Base-by-base conservation (phyloP, 2,888 invertebrate genomes). In the Imbricaverruca yamaguchii region DNA sequence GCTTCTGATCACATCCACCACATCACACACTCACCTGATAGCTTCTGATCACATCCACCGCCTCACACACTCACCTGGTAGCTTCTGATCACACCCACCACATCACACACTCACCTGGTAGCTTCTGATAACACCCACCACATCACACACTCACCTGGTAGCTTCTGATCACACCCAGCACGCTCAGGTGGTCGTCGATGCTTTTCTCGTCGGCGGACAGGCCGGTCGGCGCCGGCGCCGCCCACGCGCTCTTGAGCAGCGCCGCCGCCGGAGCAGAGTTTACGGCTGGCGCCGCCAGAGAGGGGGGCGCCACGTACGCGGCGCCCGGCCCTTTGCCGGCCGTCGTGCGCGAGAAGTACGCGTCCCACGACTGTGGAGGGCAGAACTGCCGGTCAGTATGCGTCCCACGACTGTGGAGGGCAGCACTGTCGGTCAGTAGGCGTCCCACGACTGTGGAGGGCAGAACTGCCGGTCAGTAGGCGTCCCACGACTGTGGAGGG, bases 151-250 rank as follows among this genome's bases (percentile, higher is more conserved):
- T 39, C 23, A 65, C 65, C 69, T 69, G 69, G 13, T 69, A 69
- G 15, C 69, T 69, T 39, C 69, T 25, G 39, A 99, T 99, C 88
- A 99, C 96, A 82, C 97, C 96, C 88, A 99, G 98, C 21, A 99
- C 98, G 80, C 98, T 97, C 84, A 99, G 91, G 90, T 99, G 98
- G 88, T 99, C 99, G 86, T 97, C 96, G 85, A 99, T 97, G 84
- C 94, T 91, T 89, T 96, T 95, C 85, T 95, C 94, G 87, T 83
- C 82, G 18, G 85, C 85, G 39, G 88, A 86, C 57, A 88, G 84
- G 82, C 86, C 85, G 4, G 25, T 88, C 88, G 25, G 87, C 84
- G 7, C 87, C 86, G 53, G 87, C 84, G 59, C 87, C 86, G 18
- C 53, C 53, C 1, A 7, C 4, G 6, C 15, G 12, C 15, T 11